A percentile compares a stretch with the other conserved stretches of the same genome.
These are phyloP conservation scores for Drosophila pectinifera DNA, from an alignment of 1,140 invertebrate genomes.

Conservation along the genomic window DNA sequence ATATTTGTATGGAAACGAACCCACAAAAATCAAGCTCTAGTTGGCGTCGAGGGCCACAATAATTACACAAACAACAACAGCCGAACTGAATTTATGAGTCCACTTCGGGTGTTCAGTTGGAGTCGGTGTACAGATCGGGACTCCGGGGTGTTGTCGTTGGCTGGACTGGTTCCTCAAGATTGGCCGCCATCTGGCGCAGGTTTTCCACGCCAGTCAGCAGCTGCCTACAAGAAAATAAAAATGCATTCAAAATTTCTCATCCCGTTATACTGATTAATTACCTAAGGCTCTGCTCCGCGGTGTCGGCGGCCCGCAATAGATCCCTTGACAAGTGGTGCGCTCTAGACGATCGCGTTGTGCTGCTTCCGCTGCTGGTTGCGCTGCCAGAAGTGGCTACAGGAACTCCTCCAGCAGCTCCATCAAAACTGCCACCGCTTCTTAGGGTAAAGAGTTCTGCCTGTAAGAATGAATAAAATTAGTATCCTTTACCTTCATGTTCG, in stretches of 20 bases:
- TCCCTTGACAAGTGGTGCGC: slow-evolving; percentile 85
- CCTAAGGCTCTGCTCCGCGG: slow-evolving; percentile 89
- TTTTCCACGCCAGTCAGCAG: slow-evolving; percentile 89
- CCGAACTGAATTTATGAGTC: slow-evolving; percentile 21
- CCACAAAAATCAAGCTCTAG: slow-evolving; percentile 66
- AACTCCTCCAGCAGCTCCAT: slow-evolving; percentile 48
- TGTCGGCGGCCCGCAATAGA: slow-evolving; percentile 87
- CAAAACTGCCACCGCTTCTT: slow-evolving; percentile 82
- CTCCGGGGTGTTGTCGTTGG: slow-evolving; percentile 55
- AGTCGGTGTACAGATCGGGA: slow-evolving; percentile 75
- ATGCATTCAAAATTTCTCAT: background rate
- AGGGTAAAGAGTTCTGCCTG: slow-evolving; percentile 84
- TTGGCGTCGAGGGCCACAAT: slow-evolving; percentile 37
- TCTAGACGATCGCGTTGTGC: slow-evolving; percentile 67
- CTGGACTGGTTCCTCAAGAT: slow-evolving; percentile 61
- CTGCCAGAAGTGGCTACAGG: slow-evolving; percentile 35
- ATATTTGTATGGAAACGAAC: slow-evolving; percentile 42
- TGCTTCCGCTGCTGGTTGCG: slow-evolving; percentile 64
- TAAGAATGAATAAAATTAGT: background rate
- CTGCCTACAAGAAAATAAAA: slow-evolving; percentile 85
- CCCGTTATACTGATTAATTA: slow-evolving; percentile 42
- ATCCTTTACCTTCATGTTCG: no score
- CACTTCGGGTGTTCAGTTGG: slow-evolving; percentile 48
- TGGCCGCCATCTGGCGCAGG: slow-evolving; percentile 86
- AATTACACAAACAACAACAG: slow-evolving; percentile 56